Evolutionary conservation across 2,888 invertebrate genomes (phyloP).

Genomic region (Ditula angustiorana): DNA sequence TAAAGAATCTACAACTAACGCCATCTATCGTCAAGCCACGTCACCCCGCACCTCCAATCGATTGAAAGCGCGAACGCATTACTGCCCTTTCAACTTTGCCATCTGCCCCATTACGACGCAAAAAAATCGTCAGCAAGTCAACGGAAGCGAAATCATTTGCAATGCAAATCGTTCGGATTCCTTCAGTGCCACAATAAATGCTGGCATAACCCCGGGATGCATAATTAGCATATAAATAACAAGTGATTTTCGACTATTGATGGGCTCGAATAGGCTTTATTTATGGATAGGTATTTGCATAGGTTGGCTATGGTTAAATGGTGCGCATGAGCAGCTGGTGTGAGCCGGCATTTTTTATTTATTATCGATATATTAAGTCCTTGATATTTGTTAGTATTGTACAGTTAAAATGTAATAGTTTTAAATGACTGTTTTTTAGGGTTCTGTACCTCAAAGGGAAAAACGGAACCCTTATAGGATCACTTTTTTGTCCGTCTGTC

Average conservation of each 20-base stretch:
- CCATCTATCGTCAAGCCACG: conserved; percentile 33
- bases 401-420: no score
- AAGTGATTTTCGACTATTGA: conserved; percentile 78
- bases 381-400: no score
- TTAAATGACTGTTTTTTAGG: no score
- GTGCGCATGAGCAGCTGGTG: conserved; percentile 30
- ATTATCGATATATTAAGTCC: conserved; percentile 17
- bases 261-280: conserved; percentile 63
- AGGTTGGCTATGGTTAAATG: conserved; percentile 46
- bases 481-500: no score
- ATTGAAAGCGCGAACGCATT: conserved; percentile 11
- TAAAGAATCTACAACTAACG: conserved; percentile 13
- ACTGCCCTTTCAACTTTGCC: conserved; percentile 45
- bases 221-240: conserved; percentile 81
- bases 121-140: conserved; percentile 63
- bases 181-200: conserved; percentile 68
- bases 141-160: conserved; percentile 69
- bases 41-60: conserved; percentile 52
- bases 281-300: conserved; percentile 57
- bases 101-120: conserved; percentile 69
- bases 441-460: no score
- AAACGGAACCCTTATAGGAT: no score
- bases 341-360: conserved; percentile 19
- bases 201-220: conserved; percentile 35
- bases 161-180: conserved; percentile 75